These are phyloP conservation scores for Hyalella azteca DNA, from an alignment of 2,888 invertebrate species.

Conservation along the genomic window DNA sequence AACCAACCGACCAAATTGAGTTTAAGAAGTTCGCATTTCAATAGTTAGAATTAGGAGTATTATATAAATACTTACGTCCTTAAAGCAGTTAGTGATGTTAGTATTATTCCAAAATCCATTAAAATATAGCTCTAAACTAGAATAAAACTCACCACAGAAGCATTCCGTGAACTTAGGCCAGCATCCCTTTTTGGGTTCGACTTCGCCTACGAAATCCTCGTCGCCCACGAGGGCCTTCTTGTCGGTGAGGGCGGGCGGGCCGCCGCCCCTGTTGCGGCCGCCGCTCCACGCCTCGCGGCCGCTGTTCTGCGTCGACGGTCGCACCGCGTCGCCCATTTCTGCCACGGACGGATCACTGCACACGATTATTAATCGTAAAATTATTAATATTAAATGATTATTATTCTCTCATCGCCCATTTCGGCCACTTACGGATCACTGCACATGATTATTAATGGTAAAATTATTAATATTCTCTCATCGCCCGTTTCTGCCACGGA, in stretches of 20 bases:
- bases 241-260: background rate
- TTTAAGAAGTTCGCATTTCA: too few relatives aligned
- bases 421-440: too few relatives aligned
- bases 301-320: conserved; percentile 4
- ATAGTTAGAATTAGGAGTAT: too few relatives aligned
- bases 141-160: conserved; percentile 45
- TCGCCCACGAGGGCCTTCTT: background rate
- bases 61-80: too few relatives aligned
- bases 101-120: background rate
- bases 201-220: conserved; percentile 41
- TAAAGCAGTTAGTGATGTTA: too few relatives aligned
- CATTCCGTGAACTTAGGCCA: conserved; percentile 52
- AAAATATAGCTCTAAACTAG: background rate
- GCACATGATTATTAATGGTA: too few relatives aligned
- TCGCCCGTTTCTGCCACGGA: background rate
- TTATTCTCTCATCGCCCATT: too few relatives aligned
- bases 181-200: conserved; percentile 48
- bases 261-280: background rate
- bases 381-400: too few relatives aligned
- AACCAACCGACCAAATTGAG: too few relatives aligned
- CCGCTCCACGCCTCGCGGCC: conserved; percentile 31
- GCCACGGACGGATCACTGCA: too few relatives aligned
- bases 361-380: too few relatives aligned
- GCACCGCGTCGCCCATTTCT: background rate
- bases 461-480: too few relatives aligned